Evolutionary conservation across 1,140 invertebrate genomes (phyloP).

Genomic region (Sycophila sp.): DNA sequence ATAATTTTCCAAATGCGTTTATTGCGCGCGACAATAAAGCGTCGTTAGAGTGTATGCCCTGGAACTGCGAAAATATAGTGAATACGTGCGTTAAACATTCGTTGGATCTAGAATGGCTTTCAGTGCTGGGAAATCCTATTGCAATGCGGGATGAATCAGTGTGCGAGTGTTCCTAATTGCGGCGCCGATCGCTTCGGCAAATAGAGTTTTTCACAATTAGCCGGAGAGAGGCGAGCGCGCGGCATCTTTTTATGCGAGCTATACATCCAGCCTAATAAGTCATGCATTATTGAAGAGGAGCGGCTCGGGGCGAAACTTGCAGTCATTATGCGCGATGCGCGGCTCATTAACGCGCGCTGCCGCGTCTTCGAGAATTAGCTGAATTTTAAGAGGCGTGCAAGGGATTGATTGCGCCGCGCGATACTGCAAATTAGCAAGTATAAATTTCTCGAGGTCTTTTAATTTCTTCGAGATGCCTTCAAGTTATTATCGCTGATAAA

Average conservation of each 20-base stretch:
- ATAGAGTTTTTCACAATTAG: constrained; percentile 17
- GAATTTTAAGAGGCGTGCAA: neutral
- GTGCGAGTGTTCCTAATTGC: neutral
- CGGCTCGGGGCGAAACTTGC: no score
- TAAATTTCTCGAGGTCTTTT: neutral
- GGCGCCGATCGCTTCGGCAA: constrained; percentile 3
- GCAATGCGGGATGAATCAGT: no score
- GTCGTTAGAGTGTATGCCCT: no score
- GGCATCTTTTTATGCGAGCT: neutral
- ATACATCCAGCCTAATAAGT: neutral
- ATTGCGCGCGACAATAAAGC: no score
- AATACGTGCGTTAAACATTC: no score
- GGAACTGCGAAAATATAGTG: no score
- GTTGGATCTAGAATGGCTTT: no score
- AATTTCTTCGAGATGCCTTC: neutral
- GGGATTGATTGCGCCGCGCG: neutral
- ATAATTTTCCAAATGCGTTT: no score
- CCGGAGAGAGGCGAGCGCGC: neutral
- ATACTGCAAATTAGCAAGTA: no score
- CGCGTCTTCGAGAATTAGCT: neutral
- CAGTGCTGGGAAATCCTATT: no score
- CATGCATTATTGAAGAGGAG: constrained; percentile 32
- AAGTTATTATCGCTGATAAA: no score
- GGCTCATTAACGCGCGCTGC: neutral
- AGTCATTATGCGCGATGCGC: constrained; percentile 11